Base-by-base conservation (phyloP, 2,888 invertebrate species). In the Drosophila anomalipes region DNA sequence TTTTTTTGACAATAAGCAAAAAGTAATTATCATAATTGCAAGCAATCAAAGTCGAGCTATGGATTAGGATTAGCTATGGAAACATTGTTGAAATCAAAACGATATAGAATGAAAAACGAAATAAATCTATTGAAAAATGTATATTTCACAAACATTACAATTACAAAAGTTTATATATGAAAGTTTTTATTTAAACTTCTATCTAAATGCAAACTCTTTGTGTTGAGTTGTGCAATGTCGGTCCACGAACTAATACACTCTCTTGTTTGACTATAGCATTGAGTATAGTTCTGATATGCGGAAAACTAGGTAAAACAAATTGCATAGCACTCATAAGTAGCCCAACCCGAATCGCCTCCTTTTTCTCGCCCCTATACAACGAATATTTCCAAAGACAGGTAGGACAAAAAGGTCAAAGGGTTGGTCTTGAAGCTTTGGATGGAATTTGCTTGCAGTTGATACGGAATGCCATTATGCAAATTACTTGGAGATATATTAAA, bases 391-490 rank as follows among this genome's bases (percentile, higher is more conserved):
- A 22, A 28, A n/a, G 64, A 28, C 58, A 65, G 37, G 39, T 35
- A 32, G 54, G 6, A 30, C n/a, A 14, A 6, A 12, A 16, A n/a
- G 59, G 30, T 30, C 7, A 19, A 30, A n/a, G 41, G n/a, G 26
- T 37, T 10, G 35, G 32, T n/a, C 14, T 41, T 14, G 22, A 10
- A 28, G 22, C 14, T 26, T 26, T 30, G 37, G 7, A 12, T 49
- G 16, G 35, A 14, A 47, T 64, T 37, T 52, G 33, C 39, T 41
- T 57, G 47, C 54, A 53, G 49, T 28, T 32, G 33, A 62, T 35
- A 22, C 54, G 61, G 9, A 61, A 70, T 62, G 58, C 56, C 65
- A 79, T 79, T 77, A 72, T 79, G 62, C 62, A 77, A 80, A 76
- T 79, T 53, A 56, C 56, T 61, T 4, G 26, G 51, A 59, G 16